Base-by-base conservation (phyloP, 1,140 invertebrate genomes). In the Melitaea cinxia region DNA sequence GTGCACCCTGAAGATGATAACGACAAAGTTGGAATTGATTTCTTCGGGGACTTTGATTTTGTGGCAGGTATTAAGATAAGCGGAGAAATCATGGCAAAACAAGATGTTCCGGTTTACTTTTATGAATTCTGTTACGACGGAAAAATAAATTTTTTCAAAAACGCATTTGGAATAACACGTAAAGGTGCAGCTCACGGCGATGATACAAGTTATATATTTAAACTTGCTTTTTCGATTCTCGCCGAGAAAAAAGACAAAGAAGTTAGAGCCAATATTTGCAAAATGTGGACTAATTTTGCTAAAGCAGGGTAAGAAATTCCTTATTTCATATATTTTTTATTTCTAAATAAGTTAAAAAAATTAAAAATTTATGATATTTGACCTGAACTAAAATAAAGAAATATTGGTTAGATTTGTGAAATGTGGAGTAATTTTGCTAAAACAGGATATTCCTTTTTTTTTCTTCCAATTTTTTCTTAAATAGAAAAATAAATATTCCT, bases 271-370 rank as follows among this genome's bases (percentile, higher is more conserved):
- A 80, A 83, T 50, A 80, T 93, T 55, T 86, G 91, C 1, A 88
- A 79, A 60, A 77, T 94, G 75, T 93, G 92, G 92, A 91, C 92
- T 2, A 93, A 93, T 69, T 93, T 93, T 77, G 92, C 92, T 21
- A 94, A 28, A 28, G 7, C 26, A 7, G 26, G 26, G 26, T 28
- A 28, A 28, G 26, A 4, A 28, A 28, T 28, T 28, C 7, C 7
- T 3, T 28, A 7, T 28, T 28, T 28, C n/a, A n/a, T n/a, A n/a
- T n/a, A n/a, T n/a, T n/a, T n/a, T n/a, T n/a, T n/a, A n/a, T n/a
- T n/a, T n/a, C n/a, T n/a, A n/a, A n/a, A n/a, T n/a, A n/a, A n/a
- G n/a, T n/a, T n/a, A n/a, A n/a, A n/a, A n/a, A n/a, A n/a, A n/a
- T n/a, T n/a, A n/a, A n/a, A n/a, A n/a, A n/a, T n/a, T n/a, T n/a